phyloP scores from a whole-genome alignment of 2,888 invertebrate genomes.

The Pollenia amentaria region DNA sequence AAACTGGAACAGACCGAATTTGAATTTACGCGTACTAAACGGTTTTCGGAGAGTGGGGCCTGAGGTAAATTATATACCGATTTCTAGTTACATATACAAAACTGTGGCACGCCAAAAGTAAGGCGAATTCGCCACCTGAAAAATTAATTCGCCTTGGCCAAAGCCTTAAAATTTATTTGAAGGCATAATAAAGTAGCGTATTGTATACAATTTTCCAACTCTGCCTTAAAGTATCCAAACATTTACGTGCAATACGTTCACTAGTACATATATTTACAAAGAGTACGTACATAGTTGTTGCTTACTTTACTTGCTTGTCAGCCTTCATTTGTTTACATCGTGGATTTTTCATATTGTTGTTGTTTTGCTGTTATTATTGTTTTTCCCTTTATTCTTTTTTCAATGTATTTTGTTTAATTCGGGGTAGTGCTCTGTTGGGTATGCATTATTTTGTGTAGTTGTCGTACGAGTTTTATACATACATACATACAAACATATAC shows the following conservation, averaged over 20 bases:
- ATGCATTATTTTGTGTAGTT: constrained; percentile 12
- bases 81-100: too few species aligned
- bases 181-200: too few species aligned
- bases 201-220: constrained; percentile 15
- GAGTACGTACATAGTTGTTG: constrained; percentile 31
- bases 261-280: background rate
- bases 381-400: constrained; percentile 58
- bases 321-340: constrained; percentile 74
- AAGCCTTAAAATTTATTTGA: too few species aligned
- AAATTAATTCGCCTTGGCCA: too few species aligned
- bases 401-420: constrained; percentile 41
- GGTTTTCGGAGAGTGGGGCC: too few species aligned
- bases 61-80: too few species aligned
- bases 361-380: constrained; percentile 54
- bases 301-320: constrained; percentile 50
- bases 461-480: constrained; percentile 40
- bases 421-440: background rate
- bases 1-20: too few species aligned
- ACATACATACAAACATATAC: too few species aligned
- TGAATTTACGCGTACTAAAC: too few species aligned
- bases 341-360: constrained; percentile 72
- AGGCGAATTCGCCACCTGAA: too few species aligned
- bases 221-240: background rate
- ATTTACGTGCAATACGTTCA: background rate
- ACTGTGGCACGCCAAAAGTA: too few species aligned